These are phyloP conservation scores for Hystrix cristata DNA, from an alignment of 2,113 vertebrate genomes.

Conservation along the genomic window DNA sequence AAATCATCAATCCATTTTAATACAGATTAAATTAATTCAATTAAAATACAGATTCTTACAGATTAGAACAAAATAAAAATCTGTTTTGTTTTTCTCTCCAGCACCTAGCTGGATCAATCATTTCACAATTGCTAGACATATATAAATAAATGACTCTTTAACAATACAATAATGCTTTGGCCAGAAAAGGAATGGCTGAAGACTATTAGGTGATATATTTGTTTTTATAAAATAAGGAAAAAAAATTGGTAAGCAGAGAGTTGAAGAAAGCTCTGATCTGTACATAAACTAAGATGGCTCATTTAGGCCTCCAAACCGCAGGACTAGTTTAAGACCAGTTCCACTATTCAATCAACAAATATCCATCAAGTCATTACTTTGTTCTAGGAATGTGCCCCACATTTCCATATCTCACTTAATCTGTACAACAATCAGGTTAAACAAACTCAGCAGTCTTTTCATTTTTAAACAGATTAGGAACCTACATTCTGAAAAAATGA, in stretches of 20 bases:
- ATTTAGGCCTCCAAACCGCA: neutral
- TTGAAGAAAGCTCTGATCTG: neutral
- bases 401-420: neutral
- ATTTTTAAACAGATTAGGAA: neutral
- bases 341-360: neutral
- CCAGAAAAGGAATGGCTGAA: neutral
- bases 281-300: neutral
- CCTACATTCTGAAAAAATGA: neutral
- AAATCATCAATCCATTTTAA: slow-evolving; percentile 9
- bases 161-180: slow-evolving; percentile 32
- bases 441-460: neutral
- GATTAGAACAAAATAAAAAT: neutral
- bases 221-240: neutral
- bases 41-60: neutral
- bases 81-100: neutral
- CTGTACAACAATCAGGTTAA: neutral
- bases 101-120: neutral
- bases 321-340: neutral
- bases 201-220: neutral
- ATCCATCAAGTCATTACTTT: neutral
- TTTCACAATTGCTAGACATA: neutral
- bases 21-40: neutral
- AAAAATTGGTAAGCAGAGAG: neutral
- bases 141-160: slow-evolving; percentile 57
- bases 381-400: neutral